Evolutionary conservation across 1,140 invertebrate species (phyloP), one percentile per base, ranked within the genome.

Genomic region (Drosophila kikkawai): DNA sequence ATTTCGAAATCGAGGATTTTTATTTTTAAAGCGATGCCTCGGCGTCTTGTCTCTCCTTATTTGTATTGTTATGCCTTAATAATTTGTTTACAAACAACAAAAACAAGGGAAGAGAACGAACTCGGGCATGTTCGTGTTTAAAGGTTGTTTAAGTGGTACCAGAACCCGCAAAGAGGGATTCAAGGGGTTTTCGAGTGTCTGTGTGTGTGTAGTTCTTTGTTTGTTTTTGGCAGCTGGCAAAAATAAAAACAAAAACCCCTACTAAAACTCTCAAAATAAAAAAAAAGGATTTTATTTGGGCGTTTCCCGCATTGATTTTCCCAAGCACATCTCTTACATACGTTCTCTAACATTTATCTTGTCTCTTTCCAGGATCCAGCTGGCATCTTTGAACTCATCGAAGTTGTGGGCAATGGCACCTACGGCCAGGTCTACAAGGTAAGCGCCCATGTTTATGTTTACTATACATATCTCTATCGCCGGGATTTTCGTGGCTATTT

Each of bases 381-480:
- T 93, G 99, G 99, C 81, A 99, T 99, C 92, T 99, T 99, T 94
- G 99, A 99, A 93, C 94, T 99, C 63, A 99, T 99, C 93, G 99
- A 99, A 96, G 99, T 99, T 48, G 99, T 99, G 65, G 99, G 99
- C 93, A 99, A 99, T 98, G 99, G 99, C 92, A 99, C 99, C 26
- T 99, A 99, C 94, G 99, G 99, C 78, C 99, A 99, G 95, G 99
- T 99, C 63, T 99, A 99, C 92, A 99, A 99, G 96, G 98, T 98
- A 95, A 95, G 94, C 94, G 6, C 5, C 2, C 12, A 37, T 77
- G 17, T 48, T 32, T 66, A 41, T 53, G 15, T 61, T 17, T 68
- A 39, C 17, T 17, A 15, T 15, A 45, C 12, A 50, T 70, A 42
- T 22, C 37, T 58, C 19, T 48, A 29, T 61, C 2, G 50, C 29